Base-by-base conservation (phyloP, 1,140 invertebrate genomes). In the Berghia stephanieae region DNA sequence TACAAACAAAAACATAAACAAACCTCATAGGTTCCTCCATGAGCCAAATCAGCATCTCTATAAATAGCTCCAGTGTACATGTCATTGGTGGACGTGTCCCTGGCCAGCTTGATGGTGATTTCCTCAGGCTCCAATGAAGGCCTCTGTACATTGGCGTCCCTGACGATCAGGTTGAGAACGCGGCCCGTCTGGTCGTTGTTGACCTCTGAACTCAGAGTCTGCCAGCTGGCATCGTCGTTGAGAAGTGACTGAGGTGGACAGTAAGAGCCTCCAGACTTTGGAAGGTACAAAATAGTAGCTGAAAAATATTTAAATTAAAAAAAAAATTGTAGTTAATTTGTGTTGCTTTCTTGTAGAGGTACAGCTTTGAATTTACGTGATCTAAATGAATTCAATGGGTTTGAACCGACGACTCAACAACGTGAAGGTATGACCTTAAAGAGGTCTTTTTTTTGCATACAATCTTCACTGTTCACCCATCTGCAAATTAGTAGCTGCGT, bases 1-100 rank as follows among this genome's bases (percentile, higher is more conserved):
- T n/a, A n/a, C n/a, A n/a, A n/a, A n/a, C n/a, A n/a, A n/a, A n/a
- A n/a, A n/a, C n/a, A n/a, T n/a, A n/a, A n/a, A n/a, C 76, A 52
- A 68, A 83, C 84, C 75, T 82, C 72, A 66, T 84, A 85, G 4
- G 40, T 66, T 34, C 84, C 83, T 44, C 80, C 79, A 42, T 79
- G 68, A 31, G 69, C 63, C 63, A 84, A 73, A 49, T 84, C 80
- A 70, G 83, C 84, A 16, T 44, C 36, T 76, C 78, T 68, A 60
- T 77, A 79, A 63, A 80, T 80, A 18, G 79, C 81, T 21, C 79
- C 83, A 24, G 81, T 74, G 60, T 71, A 77, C 46, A 84, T 71
- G 2, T 34, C 44, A 10, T 81, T 75, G 0, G 60, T 63, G 16
- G 79, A 81, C 18, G 80, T 74, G 72, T 80, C 78, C 63, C 74